phyloP scores from a whole-genome alignment of 2,797 vertebrate species.

The Anableps anableps region DNA sequence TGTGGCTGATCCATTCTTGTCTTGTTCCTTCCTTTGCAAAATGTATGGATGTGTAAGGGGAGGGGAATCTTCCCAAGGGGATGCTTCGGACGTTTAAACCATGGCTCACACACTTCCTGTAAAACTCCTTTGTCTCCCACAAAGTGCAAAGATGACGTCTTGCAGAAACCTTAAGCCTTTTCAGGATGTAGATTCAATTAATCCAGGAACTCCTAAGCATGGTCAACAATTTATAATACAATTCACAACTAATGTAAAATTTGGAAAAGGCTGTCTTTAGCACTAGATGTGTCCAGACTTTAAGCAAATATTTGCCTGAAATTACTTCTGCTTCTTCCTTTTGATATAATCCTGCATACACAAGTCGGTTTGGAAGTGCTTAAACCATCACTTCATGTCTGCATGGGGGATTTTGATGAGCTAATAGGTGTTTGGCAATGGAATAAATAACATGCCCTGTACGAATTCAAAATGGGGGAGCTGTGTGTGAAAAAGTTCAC shows the following conservation, averaged over 20 bases:
- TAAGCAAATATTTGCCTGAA: too few relatives aligned
- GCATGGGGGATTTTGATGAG: too few relatives aligned
- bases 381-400: neutral
- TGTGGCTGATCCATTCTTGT: slow-evolving; percentile 62
- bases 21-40: slow-evolving; percentile 56
- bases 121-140: neutral
- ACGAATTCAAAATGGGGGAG: too few relatives aligned
- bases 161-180: slow-evolving; percentile 19
- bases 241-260: neutral
- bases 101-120: slow-evolving; percentile 56
- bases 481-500: neutral
- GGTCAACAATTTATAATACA: neutral
- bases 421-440: too few relatives aligned
- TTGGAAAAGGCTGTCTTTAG: neutral
- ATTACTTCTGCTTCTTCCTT: too few relatives aligned
- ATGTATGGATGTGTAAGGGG: slow-evolving; percentile 5
- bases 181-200: slow-evolving; percentile 31
- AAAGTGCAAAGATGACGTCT: slow-evolving; percentile 7
- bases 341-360: too few relatives aligned
- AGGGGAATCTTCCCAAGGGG: slow-evolving; percentile 29
- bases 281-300: neutral
- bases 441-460: too few relatives aligned
- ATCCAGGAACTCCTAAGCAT: neutral
- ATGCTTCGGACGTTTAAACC: slow-evolving; percentile 18
- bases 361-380: neutral